Conservation (phyloP, 2,888 invertebrate species). For the Spilarctia lutea region DNA sequence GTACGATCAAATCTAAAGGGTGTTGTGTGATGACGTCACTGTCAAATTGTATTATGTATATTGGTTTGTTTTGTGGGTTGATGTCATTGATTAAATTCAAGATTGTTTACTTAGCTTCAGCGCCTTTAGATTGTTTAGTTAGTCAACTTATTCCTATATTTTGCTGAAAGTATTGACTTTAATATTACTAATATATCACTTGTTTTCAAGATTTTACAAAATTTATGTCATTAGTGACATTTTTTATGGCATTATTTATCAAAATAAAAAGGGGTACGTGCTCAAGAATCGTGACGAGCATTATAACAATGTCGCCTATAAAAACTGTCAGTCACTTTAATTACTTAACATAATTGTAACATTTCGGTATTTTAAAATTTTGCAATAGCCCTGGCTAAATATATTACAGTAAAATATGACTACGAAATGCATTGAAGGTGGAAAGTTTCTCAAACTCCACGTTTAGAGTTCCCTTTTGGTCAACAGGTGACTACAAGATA, state of each 20-base stretch:
- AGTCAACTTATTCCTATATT: background rate
- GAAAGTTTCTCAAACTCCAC: background rate
- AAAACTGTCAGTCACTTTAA: background rate
- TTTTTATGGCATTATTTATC: background rate
- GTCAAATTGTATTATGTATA: background rate
- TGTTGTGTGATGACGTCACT: background rate
- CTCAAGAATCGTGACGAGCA: slow-evolving; percentile 1
- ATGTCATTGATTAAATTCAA: background rate
- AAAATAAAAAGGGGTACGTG: background rate
- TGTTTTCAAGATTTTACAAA: background rate
- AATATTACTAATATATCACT: background rate
- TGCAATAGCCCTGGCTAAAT: background rate
- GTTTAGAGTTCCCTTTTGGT: background rate
- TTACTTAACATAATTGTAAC: background rate
- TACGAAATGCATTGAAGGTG: background rate
- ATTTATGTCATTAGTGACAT: background rate
- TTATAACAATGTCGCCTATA: background rate
- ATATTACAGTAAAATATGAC: background rate
- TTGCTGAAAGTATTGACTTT: background rate
- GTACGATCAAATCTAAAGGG: background rate
- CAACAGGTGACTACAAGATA: background rate
- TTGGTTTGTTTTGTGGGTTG: background rate
- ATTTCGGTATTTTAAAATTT: background rate
- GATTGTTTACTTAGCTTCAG: background rate
- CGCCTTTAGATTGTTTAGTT: background rate